Evolutionary conservation across 2,888 invertebrate genomes (phyloP).

Genomic region (Aphidoletes aphidimyza): DNA sequence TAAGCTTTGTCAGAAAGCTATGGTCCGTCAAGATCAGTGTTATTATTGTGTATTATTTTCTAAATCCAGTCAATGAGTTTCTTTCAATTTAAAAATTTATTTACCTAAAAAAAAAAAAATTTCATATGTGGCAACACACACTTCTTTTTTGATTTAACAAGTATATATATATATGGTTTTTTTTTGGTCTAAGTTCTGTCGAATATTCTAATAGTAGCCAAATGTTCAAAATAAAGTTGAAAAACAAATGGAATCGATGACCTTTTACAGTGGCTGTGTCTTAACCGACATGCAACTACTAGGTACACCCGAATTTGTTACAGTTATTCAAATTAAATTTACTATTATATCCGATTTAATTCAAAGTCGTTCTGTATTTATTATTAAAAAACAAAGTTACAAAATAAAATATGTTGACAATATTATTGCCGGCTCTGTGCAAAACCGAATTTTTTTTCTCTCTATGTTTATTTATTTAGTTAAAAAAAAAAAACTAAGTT

Average conservation of each 20-base stretch:
- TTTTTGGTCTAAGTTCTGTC: not conserved
- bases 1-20: not conserved
- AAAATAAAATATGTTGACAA: not conserved
- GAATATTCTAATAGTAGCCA: not conserved
- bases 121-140: too few species aligned
- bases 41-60: too few species aligned
- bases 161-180: too few species aligned
- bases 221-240: not conserved
- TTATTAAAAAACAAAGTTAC: too few species aligned
- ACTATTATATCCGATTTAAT: not conserved
- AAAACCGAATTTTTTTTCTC: too few species aligned
- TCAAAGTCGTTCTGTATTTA: not conserved
- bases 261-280: not conserved
- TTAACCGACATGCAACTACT: not conserved
- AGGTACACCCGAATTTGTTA: not conserved
- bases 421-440: not conserved
- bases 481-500: not conserved
- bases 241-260: constrained; percentile 4
- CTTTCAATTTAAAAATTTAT: not conserved
- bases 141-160: too few species aligned
- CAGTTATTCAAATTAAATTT: not conserved
- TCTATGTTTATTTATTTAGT: too few species aligned
- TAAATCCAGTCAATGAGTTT: too few species aligned
- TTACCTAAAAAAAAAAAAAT: not conserved
- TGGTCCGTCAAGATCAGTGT: not conserved